These are phyloP conservation scores for Apocheima hispidaria DNA, from an alignment of 2,888 invertebrate species.

Conservation along the genomic window DNA sequence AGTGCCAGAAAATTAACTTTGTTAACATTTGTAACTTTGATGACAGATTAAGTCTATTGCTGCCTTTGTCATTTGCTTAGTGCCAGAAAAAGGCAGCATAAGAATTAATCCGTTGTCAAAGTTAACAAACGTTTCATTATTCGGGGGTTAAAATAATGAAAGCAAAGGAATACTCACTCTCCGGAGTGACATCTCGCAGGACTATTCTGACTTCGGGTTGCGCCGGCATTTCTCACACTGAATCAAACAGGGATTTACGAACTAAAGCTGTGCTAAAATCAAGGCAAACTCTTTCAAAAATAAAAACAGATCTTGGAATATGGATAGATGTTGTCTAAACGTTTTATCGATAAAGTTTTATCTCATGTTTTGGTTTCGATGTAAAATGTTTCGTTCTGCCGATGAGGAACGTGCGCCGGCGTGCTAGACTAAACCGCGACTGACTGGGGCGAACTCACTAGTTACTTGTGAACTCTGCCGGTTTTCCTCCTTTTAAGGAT, in stretches of 20 bases:
- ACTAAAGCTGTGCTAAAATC: slow-evolving; percentile 26
- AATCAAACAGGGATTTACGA: slow-evolving; percentile 35
- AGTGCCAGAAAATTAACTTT: too few relatives aligned
- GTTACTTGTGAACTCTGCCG: slow-evolving; percentile 3
- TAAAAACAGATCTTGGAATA: background rate
- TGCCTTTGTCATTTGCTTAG: too few relatives aligned
- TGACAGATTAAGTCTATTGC: too few relatives aligned
- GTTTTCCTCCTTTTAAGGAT: slow-evolving; percentile 15
- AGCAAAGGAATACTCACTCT: slow-evolving; percentile 65
- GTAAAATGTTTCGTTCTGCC: slow-evolving; percentile 12
- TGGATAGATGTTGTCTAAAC: slow-evolving; percentile 13
- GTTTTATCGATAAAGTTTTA: slow-evolving; percentile 41
- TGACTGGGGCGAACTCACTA: slow-evolving; percentile 27
- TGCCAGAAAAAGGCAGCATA: too few relatives aligned
- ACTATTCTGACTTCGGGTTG: slow-evolving; percentile 70
- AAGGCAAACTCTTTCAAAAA: slow-evolving; percentile 3
- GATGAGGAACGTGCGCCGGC: slow-evolving; percentile 45
- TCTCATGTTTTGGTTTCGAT: slow-evolving; percentile 51
- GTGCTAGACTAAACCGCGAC: slow-evolving; percentile 47
- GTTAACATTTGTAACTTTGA: too few relatives aligned
- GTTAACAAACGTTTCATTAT: too few relatives aligned
- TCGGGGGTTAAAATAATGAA: too few relatives aligned
- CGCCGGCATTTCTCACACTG: slow-evolving; percentile 70
- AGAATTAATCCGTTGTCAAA: too few relatives aligned
- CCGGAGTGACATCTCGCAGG: slow-evolving; percentile 75